Evolutionary conservation across 2,888 invertebrate species (phyloP).

Genomic region (Oegoconia quadripuncta): DNA sequence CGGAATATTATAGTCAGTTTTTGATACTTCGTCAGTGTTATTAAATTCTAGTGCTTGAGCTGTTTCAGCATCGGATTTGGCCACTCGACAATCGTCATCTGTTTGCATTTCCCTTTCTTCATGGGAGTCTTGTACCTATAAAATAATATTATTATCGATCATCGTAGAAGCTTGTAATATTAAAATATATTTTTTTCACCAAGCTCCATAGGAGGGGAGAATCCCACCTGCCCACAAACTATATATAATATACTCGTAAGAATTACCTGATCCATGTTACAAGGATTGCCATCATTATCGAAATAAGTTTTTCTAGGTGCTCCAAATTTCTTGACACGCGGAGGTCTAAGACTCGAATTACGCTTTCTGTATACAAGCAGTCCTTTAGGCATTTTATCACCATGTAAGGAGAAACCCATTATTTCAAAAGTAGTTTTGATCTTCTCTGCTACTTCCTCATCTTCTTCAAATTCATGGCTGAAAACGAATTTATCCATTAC

Average conservation of each 20-base stretch:
- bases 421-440: constrained; percentile 82
- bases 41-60: constrained; percentile 13
- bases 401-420: constrained; percentile 76
- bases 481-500: no score
- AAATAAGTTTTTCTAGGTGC: constrained; percentile 80
- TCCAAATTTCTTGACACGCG: constrained; percentile 50
- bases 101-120: constrained; percentile 58
- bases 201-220: no score
- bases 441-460: constrained; percentile 72
- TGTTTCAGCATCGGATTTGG: constrained; percentile 34
- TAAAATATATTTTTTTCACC: no score
- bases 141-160: constrained; percentile 6
- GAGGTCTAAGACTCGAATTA: constrained; percentile 76
- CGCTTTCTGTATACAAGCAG: constrained; percentile 82
- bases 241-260: not conserved
- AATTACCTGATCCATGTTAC: constrained; percentile 49
- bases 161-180: no score
- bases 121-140: constrained; percentile 47
- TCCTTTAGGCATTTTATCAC: constrained; percentile 65
- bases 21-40: constrained; percentile 3
- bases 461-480: constrained; percentile 77
- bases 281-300: constrained; percentile 82
- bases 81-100: constrained; percentile 45
- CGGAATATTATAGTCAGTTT: constrained; percentile 22
- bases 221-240: no score